Base-by-base conservation (phyloP, 2,888 invertebrate species). In the Chrysotoxum bicinctum region DNA sequence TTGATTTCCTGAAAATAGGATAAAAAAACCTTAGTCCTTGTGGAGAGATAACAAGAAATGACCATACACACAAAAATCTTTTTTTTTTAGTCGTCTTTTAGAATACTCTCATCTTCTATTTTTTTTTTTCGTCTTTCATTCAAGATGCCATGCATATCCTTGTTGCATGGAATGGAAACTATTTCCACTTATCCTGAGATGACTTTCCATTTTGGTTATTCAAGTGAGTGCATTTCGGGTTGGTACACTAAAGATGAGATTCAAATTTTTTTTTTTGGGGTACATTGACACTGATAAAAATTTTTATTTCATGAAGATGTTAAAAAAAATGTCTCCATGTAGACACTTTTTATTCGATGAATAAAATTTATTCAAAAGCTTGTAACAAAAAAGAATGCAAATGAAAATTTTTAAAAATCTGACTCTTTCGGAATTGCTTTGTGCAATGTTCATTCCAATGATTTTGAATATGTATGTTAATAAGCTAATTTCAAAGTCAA, bases 11-110 rank as follows among this genome's bases (percentile, higher is more conserved):
- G 32, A n/a, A 32, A 75, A 60, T 40, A 62, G 19, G 21, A 37
- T 21, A 30, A 45, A 32, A 56, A 43, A 7, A 26, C 21, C 32
- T 8, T 52, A 56, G 62, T 79, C 70, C 73, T 75, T 35, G 43
- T 23, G 43, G 66, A 37, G 58, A 74, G 83, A 79, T 84, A 79
- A 79, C 83, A 75, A 79, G 83, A 74, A 79, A 75, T 74, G 75
- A 79, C 70, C 74, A 70, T 69, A 62, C 50, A 64, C 74, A 50
- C 32, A 35, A 30, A 12, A n/a, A n/a, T 8, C 26, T 66, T 66
- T 45, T 72, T 26, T 45, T 19, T 12, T 35, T 35, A 19, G 3
- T 16, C 5, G 19, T 35, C 12, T 35, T 16, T 0, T 40, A 43
- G n/a, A 6, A 43, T 14, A 32, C 26, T 32, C 10, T 7, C 12